Evolutionary conservation across 2,113 vertebrate species (phyloP).

Genomic region (Lethenteron reissneri): DNA sequence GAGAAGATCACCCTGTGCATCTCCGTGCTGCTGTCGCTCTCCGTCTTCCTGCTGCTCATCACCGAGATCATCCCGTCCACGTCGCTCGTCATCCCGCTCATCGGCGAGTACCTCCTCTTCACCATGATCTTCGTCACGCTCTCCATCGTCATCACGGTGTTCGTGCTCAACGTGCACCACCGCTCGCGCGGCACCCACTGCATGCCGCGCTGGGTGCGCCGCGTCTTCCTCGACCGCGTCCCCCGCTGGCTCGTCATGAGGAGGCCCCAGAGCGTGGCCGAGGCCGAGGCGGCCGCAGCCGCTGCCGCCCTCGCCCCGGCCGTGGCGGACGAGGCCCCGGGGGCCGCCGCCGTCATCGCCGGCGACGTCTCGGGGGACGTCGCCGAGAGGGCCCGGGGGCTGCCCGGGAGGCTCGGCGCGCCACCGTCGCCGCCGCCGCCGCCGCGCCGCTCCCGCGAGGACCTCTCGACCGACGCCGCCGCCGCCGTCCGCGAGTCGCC

Average conservation of each 20-base stretch:
- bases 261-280: slow-evolving; percentile 11
- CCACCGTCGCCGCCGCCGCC: no score
- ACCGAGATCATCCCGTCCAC: slow-evolving; percentile 94
- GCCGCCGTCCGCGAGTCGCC: no score
- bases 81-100: slow-evolving; percentile 89
- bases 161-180: slow-evolving; percentile 88
- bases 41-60: slow-evolving; percentile 86
- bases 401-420: no score
- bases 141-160: slow-evolving; percentile 82
- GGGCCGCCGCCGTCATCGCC: no score
- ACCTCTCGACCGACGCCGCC: no score
- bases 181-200: slow-evolving; percentile 64
- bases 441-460: no score
- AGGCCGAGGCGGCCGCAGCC: no score
- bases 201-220: slow-evolving; percentile 59
- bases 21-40: slow-evolving; percentile 80
- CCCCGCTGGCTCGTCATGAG: slow-evolving; percentile 58
- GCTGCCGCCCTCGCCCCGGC: no score
- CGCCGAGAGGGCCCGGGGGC: no score
- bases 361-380: no score
- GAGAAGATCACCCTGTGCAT: slow-evolving; percentile 97
- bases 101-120: slow-evolving; percentile 92
- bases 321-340: no score
- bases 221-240: slow-evolving; percentile 35
- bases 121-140: slow-evolving; percentile 97